Evolutionary conservation across 2,888 invertebrate species (phyloP), one percentile per base, ranked within the genome.

Genomic region (Agriopis marginaria): DNA sequence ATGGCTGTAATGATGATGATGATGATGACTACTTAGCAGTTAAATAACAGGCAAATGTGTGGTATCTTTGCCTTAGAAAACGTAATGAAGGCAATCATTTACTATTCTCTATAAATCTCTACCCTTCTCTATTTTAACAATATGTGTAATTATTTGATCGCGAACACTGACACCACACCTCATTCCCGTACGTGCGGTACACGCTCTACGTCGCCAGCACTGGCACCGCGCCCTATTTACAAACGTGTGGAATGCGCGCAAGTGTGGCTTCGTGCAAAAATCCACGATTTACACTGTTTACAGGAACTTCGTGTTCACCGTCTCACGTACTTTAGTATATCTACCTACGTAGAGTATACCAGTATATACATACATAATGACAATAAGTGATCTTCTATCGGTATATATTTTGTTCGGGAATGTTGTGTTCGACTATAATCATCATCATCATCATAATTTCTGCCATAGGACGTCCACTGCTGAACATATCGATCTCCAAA

Each of bases 201-300:
- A 45, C 49, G 45, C 55, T 56, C 45, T 62, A 23, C 17, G 61
- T 54, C 73, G 73, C 71, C 39, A 10, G 53, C 72, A 73, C 47
- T 70, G 56, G 61, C 73, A 58, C 73, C 71, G 44, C 72, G 47
- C 72, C 72, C 64, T 45, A 55, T 50, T 55, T 68, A 71, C 70
- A 75, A 73, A 71, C 73, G 72, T 69, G 75, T 75, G 82, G 86
- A 83, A 87, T 87, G 85, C 81, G 79, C 81, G 79, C 74, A 80
- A 82, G 75, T 78, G 71, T 71, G 78, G 74, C 59, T 74, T 89
- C 90, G 89, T 90, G 90, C 89, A 86, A 87, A 88, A 85, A 89
- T 87, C 80, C 88, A 88, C 86, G 75, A 74, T 71, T 72, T 69
- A 54, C 74, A 62, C 70, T 70, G 42, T 73, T 74, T 74, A 74